These are phyloP conservation scores for Bradypus variegatus DNA, from an alignment of 2,797 vertebrate species.

Conservation along the genomic window DNA sequence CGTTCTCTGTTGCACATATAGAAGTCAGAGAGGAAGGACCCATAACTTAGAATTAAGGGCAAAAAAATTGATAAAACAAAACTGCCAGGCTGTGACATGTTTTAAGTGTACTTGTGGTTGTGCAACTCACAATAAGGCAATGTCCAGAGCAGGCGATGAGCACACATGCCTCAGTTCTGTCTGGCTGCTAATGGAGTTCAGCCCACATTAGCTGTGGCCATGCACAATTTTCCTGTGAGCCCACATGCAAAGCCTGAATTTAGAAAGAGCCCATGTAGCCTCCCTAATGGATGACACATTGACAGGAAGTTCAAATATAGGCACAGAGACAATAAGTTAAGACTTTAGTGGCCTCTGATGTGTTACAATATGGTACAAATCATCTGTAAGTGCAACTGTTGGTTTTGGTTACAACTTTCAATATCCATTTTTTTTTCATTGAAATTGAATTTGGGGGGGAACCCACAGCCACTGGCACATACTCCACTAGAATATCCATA, in stretches of 20 bases:
- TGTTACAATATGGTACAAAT: neutral
- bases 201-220: neutral
- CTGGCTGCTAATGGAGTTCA: neutral
- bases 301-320: neutral
- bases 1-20: neutral
- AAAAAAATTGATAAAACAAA: neutral
- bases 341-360: neutral
- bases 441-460: neutral
- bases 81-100: neutral
- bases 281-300: neutral
- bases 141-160: rapidly evolving
- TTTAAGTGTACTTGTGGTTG: neutral
- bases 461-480: neutral
- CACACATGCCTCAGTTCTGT: neutral
- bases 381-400: neutral
- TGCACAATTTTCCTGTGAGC: neutral
- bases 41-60: neutral
- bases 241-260: neutral
- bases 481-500: neutral
- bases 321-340: neutral
- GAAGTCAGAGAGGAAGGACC: neutral
- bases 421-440: neutral
- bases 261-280: neutral
- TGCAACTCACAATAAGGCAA: neutral
- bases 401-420: neutral